Evolutionary conservation across 2,113 vertebrate species (phyloP), one percentile per base, ranked within the genome.

Genomic region (Girardinichthys multiradiatus): DNA sequence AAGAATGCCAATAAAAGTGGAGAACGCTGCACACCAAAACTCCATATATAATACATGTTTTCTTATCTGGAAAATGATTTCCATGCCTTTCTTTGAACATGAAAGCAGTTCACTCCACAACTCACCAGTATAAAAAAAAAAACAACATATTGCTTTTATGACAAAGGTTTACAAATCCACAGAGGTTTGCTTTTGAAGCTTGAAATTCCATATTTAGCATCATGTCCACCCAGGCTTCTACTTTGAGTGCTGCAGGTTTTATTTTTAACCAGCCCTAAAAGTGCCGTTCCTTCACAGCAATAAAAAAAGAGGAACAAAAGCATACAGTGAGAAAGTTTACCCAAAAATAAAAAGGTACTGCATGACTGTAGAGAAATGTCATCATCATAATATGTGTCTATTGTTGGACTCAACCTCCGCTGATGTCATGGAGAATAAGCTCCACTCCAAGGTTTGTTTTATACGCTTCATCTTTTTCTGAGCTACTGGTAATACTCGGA

Each of bases 141-240:
- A 85, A 76, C 83, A 61, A 77, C 42, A 65, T 51, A 28, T 39
- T 70, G 81, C 83, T 87, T 87, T 83, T 42, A 86, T 76, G 75
- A 77, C 62, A 64, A 68, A 82, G 61, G 72, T 75, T 85, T 82
- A 83, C 71, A 74, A 57, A 64, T 72, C 70, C 59, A 83, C 74
- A 86, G 79, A 87, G 82, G 60, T 79, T 92, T 45, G 42, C 17
- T 45, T 45, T 88, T 92, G 83, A 90, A 89, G 84, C 82, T 68
- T 71, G 57, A 79, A 87, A 88, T 77, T 76, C 78, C 84, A 88
- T 74, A 81, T 87, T 85, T 82, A 88, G 78, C 60, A 80, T 8
- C 60, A 0, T 64, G 73, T 79, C 68, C 64, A 39, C 57, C 60
- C 27, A 1, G 60, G 45, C 59, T 42, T 29, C 33, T 60, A 13